phyloP scores from a whole-genome alignment of 2,797 vertebrate species.

The Pangasius mekongensis region DNA sequence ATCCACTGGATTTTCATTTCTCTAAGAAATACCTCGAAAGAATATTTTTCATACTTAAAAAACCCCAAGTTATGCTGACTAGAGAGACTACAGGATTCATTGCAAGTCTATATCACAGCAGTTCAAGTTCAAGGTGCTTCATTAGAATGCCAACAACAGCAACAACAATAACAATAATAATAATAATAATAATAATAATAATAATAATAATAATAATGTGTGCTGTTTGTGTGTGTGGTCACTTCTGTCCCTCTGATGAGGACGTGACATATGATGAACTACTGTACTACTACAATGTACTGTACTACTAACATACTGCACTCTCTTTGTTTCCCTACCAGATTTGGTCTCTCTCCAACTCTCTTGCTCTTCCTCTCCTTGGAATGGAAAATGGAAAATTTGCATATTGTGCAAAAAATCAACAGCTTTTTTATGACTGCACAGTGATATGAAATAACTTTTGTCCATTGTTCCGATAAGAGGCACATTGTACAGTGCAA shows the following conservation, averaged over 20 bases:
- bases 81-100: neutral
- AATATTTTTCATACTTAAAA: neutral
- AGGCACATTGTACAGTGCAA: slow-evolving; percentile 2
- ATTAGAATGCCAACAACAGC: neutral
- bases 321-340: neutral
- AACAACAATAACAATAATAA: neutral
- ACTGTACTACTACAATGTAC: neutral
- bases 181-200: too few species aligned
- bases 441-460: slow-evolving; percentile 4
- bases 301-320: neutral
- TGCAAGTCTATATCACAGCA: neutral
- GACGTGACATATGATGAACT: neutral
- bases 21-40: neutral
- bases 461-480: slow-evolving; percentile 37
- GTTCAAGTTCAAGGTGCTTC: neutral
- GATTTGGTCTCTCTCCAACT: neutral
- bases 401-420: neutral
- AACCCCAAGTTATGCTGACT: neutral
- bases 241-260: too few species aligned
- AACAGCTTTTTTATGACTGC: neutral
- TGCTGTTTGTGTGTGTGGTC: too few species aligned
- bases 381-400: neutral
- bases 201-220: too few species aligned
- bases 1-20: neutral
- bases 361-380: neutral